Conservation (phyloP, 2,797 vertebrate genomes). For the Bradypus variegatus region DNA sequence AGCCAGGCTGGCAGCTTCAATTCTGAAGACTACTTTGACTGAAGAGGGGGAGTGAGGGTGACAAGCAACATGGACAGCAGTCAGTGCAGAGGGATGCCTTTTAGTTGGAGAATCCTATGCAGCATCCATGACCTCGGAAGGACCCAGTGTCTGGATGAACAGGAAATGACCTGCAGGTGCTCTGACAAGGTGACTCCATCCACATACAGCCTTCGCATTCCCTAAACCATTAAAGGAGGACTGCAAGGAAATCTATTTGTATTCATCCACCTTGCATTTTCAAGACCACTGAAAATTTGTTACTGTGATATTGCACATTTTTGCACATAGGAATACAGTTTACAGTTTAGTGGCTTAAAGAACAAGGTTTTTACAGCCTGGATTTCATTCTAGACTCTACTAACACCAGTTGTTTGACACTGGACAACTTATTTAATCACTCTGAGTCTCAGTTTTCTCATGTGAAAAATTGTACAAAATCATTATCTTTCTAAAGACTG, state of each 20-base stretch:
- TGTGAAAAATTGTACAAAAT: conserved; percentile 26
- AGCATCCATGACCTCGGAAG: background rate
- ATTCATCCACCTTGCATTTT: conserved; percentile 1
- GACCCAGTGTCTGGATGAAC: background rate
- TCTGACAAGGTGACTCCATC: background rate
- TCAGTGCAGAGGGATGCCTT: background rate
- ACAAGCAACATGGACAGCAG: background rate
- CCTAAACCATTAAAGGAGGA: conserved; percentile 27
- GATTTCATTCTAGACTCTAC: conserved; percentile 30
- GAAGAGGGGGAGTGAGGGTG: background rate
- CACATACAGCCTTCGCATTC: background rate
- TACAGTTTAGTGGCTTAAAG: conserved; percentile 30
- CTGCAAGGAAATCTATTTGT: background rate
- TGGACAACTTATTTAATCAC: background rate
- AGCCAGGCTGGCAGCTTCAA: conserved; percentile 20
- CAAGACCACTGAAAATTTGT: conserved; percentile 15
- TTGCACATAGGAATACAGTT: conserved; percentile 23
- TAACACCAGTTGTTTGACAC: conserved; percentile 11
- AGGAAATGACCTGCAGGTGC: background rate
- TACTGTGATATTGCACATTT: conserved; percentile 24
- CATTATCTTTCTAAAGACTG: conserved; percentile 15
- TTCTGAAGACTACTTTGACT: conserved; percentile 6
- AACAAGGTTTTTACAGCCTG: conserved; percentile 31
- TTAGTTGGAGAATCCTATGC: background rate
- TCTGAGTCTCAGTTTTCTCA: background rate